A percentile compares a stretch with the other conserved stretches of the same genome.
phyloP scores from a whole-genome alignment of 1,140 invertebrate species.

The Plutomurus gul region DNA sequence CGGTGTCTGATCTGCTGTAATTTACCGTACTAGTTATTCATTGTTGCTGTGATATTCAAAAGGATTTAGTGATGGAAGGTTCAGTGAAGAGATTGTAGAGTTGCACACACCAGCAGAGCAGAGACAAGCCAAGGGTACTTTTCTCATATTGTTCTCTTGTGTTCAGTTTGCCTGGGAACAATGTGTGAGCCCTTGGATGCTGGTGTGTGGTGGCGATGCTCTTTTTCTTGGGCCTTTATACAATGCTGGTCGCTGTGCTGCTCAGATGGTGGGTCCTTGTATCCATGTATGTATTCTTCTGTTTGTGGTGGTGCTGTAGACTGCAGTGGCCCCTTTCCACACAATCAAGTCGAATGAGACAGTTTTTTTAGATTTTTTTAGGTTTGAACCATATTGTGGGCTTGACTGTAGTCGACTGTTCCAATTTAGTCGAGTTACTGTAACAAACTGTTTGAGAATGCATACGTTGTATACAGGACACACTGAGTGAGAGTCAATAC shows the following conservation, averaged over 20 bases:
- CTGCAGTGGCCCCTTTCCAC: no score
- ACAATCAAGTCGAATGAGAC: no score
- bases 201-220: not conserved
- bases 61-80: not conserved
- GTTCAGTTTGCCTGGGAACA: not conserved
- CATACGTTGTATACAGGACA: no score
- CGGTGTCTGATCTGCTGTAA: no score
- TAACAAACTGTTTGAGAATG: no score
- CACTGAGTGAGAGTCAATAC: no score
- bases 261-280: slow-evolving; percentile 9
- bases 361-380: not conserved
- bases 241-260: not conserved
- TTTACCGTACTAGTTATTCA: slow-evolving; percentile 12
- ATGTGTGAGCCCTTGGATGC: slow-evolving; percentile 7
- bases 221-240: not conserved
- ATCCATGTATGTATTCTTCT: no score
- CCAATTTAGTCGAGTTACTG: no score
- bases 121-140: slow-evolving; percentile 5
- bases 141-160: not conserved
- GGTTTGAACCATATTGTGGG: not conserved
- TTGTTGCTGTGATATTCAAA: not conserved
- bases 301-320: no score
- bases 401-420: no score
- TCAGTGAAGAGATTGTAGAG: not conserved
- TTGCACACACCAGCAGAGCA: slow-evolving; percentile 18